Percentiles rank a stretch among this genome's conserved stretches.
phyloP scores from a whole-genome alignment of 1,140 invertebrate species.

The Archivesica marissinica region DNA sequence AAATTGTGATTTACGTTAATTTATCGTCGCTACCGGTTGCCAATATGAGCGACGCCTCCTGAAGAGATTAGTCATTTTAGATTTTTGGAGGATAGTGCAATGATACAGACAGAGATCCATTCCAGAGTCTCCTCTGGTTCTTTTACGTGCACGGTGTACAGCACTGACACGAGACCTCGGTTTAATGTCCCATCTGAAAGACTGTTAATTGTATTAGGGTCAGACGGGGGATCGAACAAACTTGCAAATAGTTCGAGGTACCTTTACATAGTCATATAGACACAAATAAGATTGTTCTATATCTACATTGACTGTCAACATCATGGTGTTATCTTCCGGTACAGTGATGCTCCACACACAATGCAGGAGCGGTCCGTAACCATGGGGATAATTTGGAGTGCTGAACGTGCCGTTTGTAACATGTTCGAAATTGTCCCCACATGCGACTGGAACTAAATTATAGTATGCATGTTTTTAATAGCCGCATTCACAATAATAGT shows the following conservation, averaged over 20 bases:
- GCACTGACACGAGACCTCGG: no score
- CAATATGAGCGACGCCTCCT: no score
- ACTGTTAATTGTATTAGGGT: no score
- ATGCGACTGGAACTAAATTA: background rate
- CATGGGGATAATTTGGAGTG: background rate
- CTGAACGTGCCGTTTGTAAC: background rate
- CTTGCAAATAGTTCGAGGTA: background rate
- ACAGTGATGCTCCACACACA: background rate
- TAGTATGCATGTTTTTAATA: background rate
- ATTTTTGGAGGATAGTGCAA: no score
- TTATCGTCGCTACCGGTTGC: no score
- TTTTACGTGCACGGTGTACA: no score
- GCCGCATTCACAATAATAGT: background rate
- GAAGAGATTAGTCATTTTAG: no score
- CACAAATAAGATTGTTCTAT: background rate
- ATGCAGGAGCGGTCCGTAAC: background rate
- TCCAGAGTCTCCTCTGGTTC: no score
- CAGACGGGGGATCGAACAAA: no score
- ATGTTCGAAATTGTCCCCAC: background rate
- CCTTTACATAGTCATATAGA: background rate
- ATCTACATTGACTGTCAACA: background rate
- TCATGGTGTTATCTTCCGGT: background rate
- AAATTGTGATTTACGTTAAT: no score
- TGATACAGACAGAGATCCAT: no score
- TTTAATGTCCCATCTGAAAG: no score